Conservation (phyloP, 1,140 invertebrate species). For the Philotrypesis tridentata region DNA sequence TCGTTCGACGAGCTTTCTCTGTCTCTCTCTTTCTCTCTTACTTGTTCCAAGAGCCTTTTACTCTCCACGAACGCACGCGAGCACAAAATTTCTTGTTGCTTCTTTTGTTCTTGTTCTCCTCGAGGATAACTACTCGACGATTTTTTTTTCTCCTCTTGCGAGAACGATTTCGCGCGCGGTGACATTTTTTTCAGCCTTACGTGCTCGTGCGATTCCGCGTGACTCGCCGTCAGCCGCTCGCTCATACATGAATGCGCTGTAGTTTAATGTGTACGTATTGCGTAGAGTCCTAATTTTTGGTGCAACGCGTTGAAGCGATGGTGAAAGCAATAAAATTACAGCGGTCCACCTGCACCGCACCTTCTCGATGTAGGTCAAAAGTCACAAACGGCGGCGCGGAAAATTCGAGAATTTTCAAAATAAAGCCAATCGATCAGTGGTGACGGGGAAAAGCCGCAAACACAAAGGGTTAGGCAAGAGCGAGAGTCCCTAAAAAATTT, state of each 20-base stretch:
- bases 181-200: constrained; percentile 12
- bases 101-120: constrained; percentile 16
- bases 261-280: not conserved
- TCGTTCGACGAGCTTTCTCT: constrained; percentile 62
- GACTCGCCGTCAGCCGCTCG: not conserved
- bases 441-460: too few relatives aligned
- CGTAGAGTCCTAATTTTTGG: not conserved
- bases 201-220: not conserved
- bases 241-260: too few relatives aligned
- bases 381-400: too few relatives aligned
- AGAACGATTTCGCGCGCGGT: constrained; percentile 1
- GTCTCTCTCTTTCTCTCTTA: constrained; percentile 24
- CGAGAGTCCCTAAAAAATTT: not conserved
- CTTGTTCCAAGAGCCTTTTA: not conserved
- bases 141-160: not conserved
- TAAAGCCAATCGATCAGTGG: too few relatives aligned
- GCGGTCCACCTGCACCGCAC: too few relatives aligned
- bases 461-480: constrained; percentile 6
- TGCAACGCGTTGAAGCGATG: not conserved
- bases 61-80: not conserved
- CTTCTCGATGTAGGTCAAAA: not conserved
- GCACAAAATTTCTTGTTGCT: not conserved
- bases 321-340: too few relatives aligned
- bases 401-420: too few relatives aligned
- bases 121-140: constrained; percentile 2